A percentile compares a stretch with the other conserved stretches of the same genome.
Conservation (phyloP, 2,797 vertebrate genomes). For the Labroides dimidiatus region DNA sequence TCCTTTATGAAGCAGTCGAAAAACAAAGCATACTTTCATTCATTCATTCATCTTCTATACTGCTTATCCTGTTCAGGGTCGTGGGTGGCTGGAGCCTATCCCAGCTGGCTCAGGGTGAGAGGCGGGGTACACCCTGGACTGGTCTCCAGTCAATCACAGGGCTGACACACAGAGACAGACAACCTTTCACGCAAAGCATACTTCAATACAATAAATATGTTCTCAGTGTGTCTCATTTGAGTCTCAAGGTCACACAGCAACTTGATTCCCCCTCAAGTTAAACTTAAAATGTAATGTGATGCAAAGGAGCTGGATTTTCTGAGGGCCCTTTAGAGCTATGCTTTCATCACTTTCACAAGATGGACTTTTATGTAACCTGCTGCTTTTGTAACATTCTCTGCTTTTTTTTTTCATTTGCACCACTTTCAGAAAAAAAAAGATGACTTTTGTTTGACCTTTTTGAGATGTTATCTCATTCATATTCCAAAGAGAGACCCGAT, state of each 20-base stretch:
- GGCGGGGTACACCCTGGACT: too few relatives aligned
- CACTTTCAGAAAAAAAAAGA: neutral
- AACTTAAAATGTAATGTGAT: constrained; percentile 8
- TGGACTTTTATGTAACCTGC: constrained; percentile 14
- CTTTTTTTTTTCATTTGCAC: constrained; percentile 21
- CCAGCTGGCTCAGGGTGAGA: too few relatives aligned
- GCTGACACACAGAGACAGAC: too few relatives aligned
- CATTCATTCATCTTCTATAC: too few relatives aligned
- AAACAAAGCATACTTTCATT: neutral
- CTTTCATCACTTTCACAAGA: constrained; percentile 10
- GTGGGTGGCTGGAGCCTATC: too few relatives aligned
- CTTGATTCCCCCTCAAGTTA: constrained; percentile 12
- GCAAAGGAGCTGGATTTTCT: constrained; percentile 14
- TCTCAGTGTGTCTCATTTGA: too few relatives aligned
- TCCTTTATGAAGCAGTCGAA: constrained; percentile 22
- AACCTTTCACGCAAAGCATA: too few relatives aligned
- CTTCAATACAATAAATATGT: neutral
- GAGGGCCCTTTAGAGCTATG: neutral
- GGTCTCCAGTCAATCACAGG: too few relatives aligned
- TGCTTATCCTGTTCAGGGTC: too few relatives aligned
- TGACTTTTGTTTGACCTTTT: neutral
- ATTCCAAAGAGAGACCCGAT: neutral
- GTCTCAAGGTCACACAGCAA: too few relatives aligned
- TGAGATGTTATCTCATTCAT: neutral
- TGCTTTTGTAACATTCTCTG: constrained; percentile 7